phyloP scores from a whole-genome alignment of 2,797 vertebrate species.

The Smutsia gigantea region DNA sequence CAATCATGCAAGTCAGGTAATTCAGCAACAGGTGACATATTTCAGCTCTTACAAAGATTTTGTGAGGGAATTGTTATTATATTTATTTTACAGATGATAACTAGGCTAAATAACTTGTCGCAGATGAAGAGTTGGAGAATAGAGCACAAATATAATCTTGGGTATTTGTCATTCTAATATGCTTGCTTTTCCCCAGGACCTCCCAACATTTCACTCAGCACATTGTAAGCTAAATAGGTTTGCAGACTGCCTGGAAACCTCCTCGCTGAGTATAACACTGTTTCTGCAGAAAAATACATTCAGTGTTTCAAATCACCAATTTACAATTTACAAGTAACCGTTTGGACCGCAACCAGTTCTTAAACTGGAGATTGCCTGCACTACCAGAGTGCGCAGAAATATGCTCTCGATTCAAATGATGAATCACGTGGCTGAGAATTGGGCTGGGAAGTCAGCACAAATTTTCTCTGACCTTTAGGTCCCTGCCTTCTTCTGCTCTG shows the following conservation, averaged over 20 bases:
- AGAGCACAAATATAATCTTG: neutral
- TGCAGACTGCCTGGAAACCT: neutral
- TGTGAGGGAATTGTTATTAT: neutral
- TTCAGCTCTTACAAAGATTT: neutral
- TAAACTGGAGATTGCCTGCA: neutral
- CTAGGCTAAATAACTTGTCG: constrained; percentile 3
- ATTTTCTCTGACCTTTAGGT: constrained; percentile 75
- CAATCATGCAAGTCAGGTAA: neutral
- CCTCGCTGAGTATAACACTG: neutral
- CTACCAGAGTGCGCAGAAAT: neutral
- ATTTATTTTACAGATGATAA: neutral
- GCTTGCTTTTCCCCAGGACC: neutral
- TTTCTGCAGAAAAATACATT: neutral
- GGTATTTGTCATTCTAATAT: neutral
- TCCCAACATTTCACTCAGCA: neutral
- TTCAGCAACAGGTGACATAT: neutral
- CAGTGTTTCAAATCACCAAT: neutral
- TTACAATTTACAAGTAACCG: neutral
- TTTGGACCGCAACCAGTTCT: neutral
- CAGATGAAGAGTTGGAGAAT: neutral
- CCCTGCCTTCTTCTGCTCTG: constrained; percentile 72
- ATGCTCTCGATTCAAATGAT: constrained; percentile 29
- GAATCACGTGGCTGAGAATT: constrained; percentile 10
- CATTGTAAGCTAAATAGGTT: neutral
- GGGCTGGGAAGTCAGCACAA: constrained; percentile 11